These are phyloP conservation scores for Calyptomena viridis DNA, from an alignment of 2,113 vertebrate genomes.

Conservation along the genomic window DNA sequence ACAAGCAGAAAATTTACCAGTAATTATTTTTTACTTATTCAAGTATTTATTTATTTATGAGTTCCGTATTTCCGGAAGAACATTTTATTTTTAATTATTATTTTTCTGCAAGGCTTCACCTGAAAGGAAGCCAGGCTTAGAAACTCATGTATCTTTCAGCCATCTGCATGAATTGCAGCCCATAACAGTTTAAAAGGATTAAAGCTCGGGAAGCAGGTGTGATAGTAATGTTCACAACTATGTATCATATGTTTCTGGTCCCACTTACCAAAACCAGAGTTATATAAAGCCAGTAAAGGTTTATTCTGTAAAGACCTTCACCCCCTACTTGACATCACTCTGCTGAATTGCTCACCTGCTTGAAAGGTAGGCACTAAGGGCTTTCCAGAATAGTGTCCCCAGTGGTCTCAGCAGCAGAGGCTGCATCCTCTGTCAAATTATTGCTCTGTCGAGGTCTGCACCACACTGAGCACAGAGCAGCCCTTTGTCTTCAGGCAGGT, in stretches of 20 bases:
- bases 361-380: too few relatives aligned
- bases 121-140: neutral
- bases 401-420: fast-evolving
- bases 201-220: neutral
- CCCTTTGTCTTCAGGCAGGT: neutral
- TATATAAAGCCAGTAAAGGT: neutral
- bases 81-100: neutral
- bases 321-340: neutral
- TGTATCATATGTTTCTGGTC: neutral
- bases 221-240: neutral
- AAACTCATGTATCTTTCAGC: neutral
- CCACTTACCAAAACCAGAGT: fast-evolving
- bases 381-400: neutral
- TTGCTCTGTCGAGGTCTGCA: neutral
- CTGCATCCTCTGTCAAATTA: neutral
- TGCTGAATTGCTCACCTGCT: neutral
- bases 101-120: neutral
- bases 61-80: neutral
- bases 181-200: neutral
- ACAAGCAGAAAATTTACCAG: neutral
- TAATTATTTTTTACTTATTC: neutral
- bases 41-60: neutral
- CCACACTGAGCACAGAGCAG: neutral
- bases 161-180: fast-evolving
- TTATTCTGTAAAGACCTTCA: neutral